A percentile compares a stretch with the other conserved stretches of the same genome.
phyloP scores from a whole-genome alignment of 92 coral and sea anemone genomes.

The Palythoa grandiflora region DNA sequence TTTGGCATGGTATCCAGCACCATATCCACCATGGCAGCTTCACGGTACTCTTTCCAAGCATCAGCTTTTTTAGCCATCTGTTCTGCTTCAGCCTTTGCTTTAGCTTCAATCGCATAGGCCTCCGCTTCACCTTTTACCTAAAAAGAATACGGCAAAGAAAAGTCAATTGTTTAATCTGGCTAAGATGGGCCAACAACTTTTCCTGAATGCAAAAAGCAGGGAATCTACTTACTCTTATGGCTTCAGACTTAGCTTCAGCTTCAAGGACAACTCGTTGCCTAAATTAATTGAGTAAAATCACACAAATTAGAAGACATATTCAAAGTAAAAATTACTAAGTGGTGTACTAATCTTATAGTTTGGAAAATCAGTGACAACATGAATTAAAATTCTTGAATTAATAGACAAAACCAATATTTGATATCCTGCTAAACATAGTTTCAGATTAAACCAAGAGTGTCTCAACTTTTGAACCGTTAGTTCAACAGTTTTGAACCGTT shows the following conservation, averaged over 20 bases:
- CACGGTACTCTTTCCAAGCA: slow-evolving; percentile 93
- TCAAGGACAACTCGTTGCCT: slow-evolving; percentile 2
- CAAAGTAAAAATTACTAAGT: neutral
- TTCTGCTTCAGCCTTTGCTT: slow-evolving; percentile 97
- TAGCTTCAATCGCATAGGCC: slow-evolving; percentile 97
- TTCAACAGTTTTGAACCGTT: no score
- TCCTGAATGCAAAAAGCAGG: neutral
- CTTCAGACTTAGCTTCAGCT: neutral
- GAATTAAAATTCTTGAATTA: no score
- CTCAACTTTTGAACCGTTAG: no score
- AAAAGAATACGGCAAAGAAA: neutral
- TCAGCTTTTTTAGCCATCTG: slow-evolving; percentile 95
- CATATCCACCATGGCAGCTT: slow-evolving; percentile 99
- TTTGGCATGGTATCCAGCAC: slow-evolving; percentile 97
- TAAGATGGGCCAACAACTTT: neutral
- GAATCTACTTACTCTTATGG: neutral
- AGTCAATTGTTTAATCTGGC: neutral
- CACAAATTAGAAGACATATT: neutral
- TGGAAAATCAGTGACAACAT: no score
- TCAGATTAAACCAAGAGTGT: no score
- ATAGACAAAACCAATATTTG: no score
- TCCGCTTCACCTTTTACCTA: slow-evolving; percentile 98
- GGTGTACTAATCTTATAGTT: neutral
- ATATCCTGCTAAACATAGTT: no score
- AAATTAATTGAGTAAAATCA: neutral